Percentiles rank a stretch among this genome's conserved stretches.
Conservation (phyloP, 2,888 invertebrate genomes). For the Smittia aterrima region DNA sequence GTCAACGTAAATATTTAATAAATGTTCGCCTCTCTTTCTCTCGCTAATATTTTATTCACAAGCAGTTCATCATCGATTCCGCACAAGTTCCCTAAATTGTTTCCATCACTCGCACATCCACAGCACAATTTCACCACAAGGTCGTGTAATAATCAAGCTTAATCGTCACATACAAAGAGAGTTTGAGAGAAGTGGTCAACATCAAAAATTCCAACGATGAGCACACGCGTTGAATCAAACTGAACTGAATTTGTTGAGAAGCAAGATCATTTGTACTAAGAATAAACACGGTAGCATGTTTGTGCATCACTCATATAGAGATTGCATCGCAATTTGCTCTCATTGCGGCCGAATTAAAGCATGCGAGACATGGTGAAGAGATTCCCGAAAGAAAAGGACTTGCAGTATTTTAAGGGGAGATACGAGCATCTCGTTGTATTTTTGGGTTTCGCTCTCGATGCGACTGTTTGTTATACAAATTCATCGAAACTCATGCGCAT, state of each 20-base stretch:
- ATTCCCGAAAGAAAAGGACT: neutral
- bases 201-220: neutral
- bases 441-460: neutral
- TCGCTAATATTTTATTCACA: neutral
- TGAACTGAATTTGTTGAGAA: conserved; percentile 12
- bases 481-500: conserved; percentile 24
- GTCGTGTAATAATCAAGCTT: conserved; percentile 7
- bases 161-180: neutral
- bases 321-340: neutral
- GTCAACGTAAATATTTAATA: neutral
- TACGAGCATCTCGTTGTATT: neutral
- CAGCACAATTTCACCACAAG: neutral
- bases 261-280: neutral
- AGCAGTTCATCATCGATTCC: neutral
- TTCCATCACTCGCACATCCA: neutral
- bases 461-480: neutral
- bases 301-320: neutral
- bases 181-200: neutral
- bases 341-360: neutral
- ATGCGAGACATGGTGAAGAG: too few relatives aligned
- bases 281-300: neutral
- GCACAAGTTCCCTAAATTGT: neutral
- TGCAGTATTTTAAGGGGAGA: neutral
- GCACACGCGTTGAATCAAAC: neutral
- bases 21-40: neutral